Conservation (phyloP, 2,113 vertebrate genomes). For the Recurvirostra avosetta region DNA sequence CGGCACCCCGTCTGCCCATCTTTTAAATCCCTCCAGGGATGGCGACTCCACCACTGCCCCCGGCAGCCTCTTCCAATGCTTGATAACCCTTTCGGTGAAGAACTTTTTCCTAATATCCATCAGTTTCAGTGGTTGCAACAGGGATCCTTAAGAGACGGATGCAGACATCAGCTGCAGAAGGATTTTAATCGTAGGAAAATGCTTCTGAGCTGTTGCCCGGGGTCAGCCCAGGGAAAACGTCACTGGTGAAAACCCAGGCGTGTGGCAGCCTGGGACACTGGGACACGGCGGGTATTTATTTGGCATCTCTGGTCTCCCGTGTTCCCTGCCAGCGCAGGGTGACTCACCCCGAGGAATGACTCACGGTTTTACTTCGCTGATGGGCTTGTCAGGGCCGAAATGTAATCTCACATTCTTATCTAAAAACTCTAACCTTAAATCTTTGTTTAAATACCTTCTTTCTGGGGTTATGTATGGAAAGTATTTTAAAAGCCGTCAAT, state of each 20-base stretch:
- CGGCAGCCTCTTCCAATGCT: no score
- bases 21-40: no score
- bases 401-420: not conserved
- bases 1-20: no score
- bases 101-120: no score
- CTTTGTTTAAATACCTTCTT: not conserved
- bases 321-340: not conserved
- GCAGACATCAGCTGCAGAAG: no score
- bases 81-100: no score
- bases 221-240: accelerated
- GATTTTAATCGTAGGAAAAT: not conserved
- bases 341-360: not conserved
- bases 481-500: not conserved
- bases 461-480: not conserved
- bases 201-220: not conserved
- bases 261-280: not conserved
- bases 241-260: not conserved
- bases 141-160: not conserved
- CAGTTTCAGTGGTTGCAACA: not conserved
- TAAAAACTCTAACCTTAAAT: not conserved
- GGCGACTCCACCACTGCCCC: no score
- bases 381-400: not conserved
- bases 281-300: not conserved
- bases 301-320: not conserved
- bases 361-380: not conserved